These are phyloP conservation scores for Cyclopterus lumpus DNA, from an alignment of 2,797 vertebrate genomes.

Conservation along the genomic window DNA sequence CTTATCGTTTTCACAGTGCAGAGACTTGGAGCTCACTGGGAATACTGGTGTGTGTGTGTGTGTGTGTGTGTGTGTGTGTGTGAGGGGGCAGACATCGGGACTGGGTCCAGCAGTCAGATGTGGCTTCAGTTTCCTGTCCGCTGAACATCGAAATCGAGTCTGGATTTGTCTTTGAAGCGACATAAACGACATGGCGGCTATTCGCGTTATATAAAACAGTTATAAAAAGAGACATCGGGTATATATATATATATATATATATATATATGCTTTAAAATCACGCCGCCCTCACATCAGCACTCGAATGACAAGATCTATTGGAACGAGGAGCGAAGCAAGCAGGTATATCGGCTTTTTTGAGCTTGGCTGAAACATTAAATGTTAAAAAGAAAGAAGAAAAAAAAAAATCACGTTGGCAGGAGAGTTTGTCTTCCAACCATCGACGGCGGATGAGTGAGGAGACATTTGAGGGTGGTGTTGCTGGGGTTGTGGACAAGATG, in stretches of 20 bases:
- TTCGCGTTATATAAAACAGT: conserved; percentile 18
- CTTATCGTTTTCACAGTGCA: conserved; percentile 52
- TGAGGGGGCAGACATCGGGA: conserved; percentile 48
- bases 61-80: no score
- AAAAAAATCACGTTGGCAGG: conserved; percentile 65
- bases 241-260: no score
- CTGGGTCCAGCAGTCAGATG: conserved; percentile 45
- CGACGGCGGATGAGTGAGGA: conserved; percentile 68
- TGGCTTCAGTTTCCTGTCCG: conserved; percentile 73
- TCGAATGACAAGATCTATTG: conserved; percentile 41
- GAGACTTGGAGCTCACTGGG: conserved; percentile 29
- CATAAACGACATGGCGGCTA: conserved; percentile 11
- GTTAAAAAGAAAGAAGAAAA: conserved; percentile 67
- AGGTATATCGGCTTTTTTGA: conserved; percentile 45
- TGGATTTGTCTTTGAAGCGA: conserved; percentile 62
- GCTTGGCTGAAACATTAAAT: conserved; percentile 55
- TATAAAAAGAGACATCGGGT: neutral
- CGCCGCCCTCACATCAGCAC: conserved; percentile 7
- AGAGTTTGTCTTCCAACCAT: conserved; percentile 58
- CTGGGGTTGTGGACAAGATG: conserved; percentile 67
- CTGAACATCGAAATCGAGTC: conserved; percentile 61
- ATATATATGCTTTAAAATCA: no score
- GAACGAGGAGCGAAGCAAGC: conserved; percentile 34
- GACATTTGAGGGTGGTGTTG: conserved; percentile 66
- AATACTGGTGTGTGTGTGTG: conserved; percentile 57